phyloP scores from a whole-genome alignment of 2,888 invertebrate species.

The Mylabris sibirica region DNA sequence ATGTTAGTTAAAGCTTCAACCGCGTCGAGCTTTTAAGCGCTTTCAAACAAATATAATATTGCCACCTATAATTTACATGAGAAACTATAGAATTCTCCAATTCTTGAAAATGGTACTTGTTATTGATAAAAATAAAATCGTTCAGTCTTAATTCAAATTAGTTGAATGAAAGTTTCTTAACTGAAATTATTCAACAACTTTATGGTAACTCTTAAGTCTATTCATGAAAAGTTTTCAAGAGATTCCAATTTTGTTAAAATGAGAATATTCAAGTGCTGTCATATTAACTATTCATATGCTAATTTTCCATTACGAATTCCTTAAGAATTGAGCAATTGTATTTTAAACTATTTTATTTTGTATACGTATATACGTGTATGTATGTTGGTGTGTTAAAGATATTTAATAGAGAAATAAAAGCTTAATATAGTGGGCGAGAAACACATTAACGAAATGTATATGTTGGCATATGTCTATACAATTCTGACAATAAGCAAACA shows the following conservation, averaged over 20 bases:
- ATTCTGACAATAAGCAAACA: conserved; percentile 23
- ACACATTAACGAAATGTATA: conserved; percentile 34
- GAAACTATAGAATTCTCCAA: background rate
- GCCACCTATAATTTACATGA: background rate
- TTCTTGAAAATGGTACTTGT: background rate
- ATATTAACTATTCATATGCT: background rate
- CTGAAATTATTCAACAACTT: background rate
- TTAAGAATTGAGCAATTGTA: background rate
- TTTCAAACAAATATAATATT: background rate
- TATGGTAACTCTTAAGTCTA: background rate
- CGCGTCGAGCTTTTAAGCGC: background rate
- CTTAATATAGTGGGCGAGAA: conserved; percentile 16
- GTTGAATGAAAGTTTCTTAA: background rate
- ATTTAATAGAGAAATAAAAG: conserved; percentile 9
- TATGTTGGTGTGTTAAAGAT: background rate
- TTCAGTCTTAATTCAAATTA: background rate
- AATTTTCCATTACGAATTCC: background rate
- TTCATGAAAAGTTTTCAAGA: conserved; percentile 1
- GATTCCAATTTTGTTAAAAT: background rate
- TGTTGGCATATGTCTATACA: conserved; percentile 26
- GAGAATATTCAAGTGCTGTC: background rate
- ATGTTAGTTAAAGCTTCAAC: background rate
- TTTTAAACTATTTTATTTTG: background rate
- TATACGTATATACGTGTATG: background rate
- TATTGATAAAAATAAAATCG: background rate